Conservation (phyloP, 1,140 invertebrate genomes). For the Aphaenogaster ashmeadi region DNA sequence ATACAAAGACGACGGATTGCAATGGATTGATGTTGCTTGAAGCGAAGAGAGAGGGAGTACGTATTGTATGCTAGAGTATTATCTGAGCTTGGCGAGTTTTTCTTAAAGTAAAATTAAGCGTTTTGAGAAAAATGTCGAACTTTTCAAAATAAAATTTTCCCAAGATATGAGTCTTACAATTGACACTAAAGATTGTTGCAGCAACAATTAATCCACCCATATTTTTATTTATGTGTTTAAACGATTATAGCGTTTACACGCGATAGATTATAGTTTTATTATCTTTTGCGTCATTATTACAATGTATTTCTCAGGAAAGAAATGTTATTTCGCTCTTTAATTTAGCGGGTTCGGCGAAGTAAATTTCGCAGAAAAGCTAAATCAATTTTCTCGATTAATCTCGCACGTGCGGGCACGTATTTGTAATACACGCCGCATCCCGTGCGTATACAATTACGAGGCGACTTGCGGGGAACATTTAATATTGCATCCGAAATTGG, state of each 20-base stretch:
- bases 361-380: slow-evolving; percentile 1
- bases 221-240: neutral
- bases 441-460: slow-evolving; percentile 39
- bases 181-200: neutral
- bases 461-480: slow-evolving; percentile 35
- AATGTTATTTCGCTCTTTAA: slow-evolving; percentile 5
- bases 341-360: neutral
- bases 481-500: slow-evolving; percentile 57
- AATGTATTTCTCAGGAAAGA: neutral
- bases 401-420: slow-evolving; percentile 18
- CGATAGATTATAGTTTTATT: neutral
- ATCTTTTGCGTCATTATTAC: neutral
- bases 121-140: neutral
- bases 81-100: neutral
- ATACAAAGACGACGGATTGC: neutral
- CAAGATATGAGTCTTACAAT: neutral
- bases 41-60: neutral
- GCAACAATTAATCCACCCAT: neutral
- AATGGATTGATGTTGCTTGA: neutral
- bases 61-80: neutral
- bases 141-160: neutral
- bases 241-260: neutral
- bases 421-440: slow-evolving; percentile 34
- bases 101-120: neutral
- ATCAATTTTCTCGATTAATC: slow-evolving; percentile 54